phyloP scores from a whole-genome alignment of 2,797 vertebrate species.

The Sebastes vulpes region DNA sequence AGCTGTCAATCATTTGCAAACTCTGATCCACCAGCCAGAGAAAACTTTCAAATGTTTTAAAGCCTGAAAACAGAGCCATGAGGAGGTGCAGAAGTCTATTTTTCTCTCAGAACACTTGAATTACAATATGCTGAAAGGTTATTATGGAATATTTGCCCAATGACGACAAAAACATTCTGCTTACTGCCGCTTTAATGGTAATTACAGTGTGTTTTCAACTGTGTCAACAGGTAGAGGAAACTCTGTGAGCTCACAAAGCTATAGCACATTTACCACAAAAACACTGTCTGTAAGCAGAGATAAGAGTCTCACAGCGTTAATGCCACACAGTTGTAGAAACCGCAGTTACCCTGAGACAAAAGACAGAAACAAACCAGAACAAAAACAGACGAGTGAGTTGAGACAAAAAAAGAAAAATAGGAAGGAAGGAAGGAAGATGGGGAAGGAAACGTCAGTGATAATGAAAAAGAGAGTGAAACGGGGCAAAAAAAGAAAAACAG shows the following conservation, averaged over 20 bases:
- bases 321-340: background rate
- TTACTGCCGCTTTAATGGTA: background rate
- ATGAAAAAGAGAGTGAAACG: background rate
- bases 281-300: background rate
- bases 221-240: background rate
- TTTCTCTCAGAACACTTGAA: no score
- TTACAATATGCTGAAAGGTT: no score
- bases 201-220: background rate
- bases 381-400: background rate
- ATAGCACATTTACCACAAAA: background rate
- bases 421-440: background rate
- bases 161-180: no score
- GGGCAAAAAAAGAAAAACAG: background rate
- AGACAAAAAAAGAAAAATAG: background rate
- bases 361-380: slow-evolving; percentile 2
- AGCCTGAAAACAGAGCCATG: no score
- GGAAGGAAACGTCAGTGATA: background rate
- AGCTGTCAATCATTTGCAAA: no score
- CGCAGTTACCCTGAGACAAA: background rate
- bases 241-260: background rate
- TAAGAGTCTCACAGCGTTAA: background rate
- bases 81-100: no score
- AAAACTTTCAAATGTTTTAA: no score
- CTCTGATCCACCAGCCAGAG: no score
- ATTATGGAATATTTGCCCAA: no score